A percentile compares a stretch with the other conserved stretches of the same genome.
phyloP scores from a whole-genome alignment of 2,888 invertebrate genomes.

The Blera fallax region DNA sequence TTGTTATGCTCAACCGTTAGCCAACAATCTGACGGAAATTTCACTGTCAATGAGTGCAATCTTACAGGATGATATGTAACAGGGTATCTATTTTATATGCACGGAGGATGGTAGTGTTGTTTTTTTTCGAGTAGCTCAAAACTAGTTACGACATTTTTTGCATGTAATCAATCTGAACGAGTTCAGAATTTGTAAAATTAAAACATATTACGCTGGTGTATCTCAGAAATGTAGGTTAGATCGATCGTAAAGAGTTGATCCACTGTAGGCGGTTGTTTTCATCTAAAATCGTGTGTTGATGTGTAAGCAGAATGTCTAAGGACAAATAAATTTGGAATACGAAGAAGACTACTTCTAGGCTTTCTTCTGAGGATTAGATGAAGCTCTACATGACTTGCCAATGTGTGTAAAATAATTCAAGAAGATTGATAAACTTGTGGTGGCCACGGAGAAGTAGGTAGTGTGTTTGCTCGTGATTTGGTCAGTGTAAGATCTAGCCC shows the following conservation, averaged over 20 bases:
- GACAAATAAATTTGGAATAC: too few species aligned
- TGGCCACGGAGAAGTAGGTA: too few species aligned
- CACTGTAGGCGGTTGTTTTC: too few species aligned
- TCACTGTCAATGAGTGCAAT: conserved; percentile 4
- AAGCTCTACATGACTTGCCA: too few species aligned
- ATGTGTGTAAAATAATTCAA: too few species aligned
- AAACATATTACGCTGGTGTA: neutral
- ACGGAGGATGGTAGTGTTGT: neutral
- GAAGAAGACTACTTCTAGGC: too few species aligned
- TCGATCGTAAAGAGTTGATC: neutral
- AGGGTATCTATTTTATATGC: conserved; percentile 25
- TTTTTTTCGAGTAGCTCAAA: neutral
- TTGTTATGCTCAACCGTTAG: neutral
- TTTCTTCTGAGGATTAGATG: too few species aligned
- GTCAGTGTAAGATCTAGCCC: too few species aligned
- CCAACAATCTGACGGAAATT: conserved; percentile 38
- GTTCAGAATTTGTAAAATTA: neutral
- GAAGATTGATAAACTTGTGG: too few species aligned
- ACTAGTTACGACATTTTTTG: conserved; percentile 19
- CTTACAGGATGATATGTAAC: conserved; percentile 33
- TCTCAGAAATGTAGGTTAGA: neutral
- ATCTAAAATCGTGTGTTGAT: too few species aligned
- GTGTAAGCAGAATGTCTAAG: too few species aligned
- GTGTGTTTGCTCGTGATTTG: too few species aligned
- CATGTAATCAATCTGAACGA: neutral